phyloP scores from a whole-genome alignment of 2,888 invertebrate species.

The Incurvaria masculella region DNA sequence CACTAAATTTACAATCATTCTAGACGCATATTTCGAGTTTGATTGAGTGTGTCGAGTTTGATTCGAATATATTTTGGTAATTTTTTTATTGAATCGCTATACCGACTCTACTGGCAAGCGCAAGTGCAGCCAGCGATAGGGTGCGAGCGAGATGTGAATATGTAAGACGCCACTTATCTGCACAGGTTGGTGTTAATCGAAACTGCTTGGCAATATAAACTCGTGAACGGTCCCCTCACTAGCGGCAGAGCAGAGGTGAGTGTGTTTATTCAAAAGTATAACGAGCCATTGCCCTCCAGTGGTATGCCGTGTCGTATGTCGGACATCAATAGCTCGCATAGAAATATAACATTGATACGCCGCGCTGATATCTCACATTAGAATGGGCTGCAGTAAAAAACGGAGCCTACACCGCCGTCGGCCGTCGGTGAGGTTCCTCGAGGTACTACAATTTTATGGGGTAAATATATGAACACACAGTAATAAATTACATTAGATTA shows the following conservation, averaged over 20 bases:
- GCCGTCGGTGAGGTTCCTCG: background rate
- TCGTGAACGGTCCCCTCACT: background rate
- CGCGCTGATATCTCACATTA: background rate
- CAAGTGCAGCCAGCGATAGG: too few relatives aligned
- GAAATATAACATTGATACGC: background rate
- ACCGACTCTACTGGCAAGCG: too few relatives aligned
- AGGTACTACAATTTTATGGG: background rate
- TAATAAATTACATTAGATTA: background rate
- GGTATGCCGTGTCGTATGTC: background rate
- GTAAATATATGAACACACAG: background rate
- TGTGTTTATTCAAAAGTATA: background rate
- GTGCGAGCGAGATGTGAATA: too few relatives aligned
- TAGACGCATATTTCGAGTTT: too few relatives aligned
- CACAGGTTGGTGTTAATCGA: too few relatives aligned
- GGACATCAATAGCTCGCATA: background rate
- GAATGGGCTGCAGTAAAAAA: background rate
- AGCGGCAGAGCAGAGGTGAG: background rate
- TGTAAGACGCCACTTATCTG: too few relatives aligned
- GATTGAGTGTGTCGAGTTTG: too few relatives aligned
- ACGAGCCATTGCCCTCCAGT: background rate
- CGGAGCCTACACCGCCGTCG: background rate
- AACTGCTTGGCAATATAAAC: too few relatives aligned
- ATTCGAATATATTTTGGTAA: too few relatives aligned
- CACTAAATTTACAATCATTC: too few relatives aligned
- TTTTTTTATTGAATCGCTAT: too few relatives aligned